Base-by-base conservation (phyloP, 2,113 vertebrate species). In the Orthonyx spaldingii region DNA sequence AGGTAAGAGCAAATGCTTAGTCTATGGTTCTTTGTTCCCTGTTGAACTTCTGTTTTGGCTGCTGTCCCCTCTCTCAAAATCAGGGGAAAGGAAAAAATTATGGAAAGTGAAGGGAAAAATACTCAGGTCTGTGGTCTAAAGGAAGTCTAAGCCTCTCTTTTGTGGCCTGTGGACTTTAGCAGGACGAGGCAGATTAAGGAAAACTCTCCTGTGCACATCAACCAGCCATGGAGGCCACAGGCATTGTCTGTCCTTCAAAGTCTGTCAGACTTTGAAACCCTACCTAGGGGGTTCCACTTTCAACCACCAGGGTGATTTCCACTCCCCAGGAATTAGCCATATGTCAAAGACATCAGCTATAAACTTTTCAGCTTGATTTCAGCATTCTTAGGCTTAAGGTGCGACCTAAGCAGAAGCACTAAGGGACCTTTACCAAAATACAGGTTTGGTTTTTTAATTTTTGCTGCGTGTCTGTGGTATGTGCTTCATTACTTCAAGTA, bases 371-470 rank as follows among this genome's bases (percentile, higher is more conserved):
- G 11, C n/a, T 65, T 53, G 18, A 12, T 50, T 94, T 80, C 37
- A 76, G 33, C 37, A n/a, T 70, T 57, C 32, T 77, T 56, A 49
- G 44, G 5, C 41, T 82, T 79, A 22, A 63, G 7, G 4, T 64
- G 11, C 78, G 57, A 64, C 63, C 24, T 61, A 47, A 88, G 35
- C 30, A 57, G 19, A 19, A 64, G 7, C 50, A 21, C 9, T 12
- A 16, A 63, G 18, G 15, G 24, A 14, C 10, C 8, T 12, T 75
- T 63, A 55, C 12, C 30, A 21, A 44, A 49, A 13, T 1, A 28
- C 6, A 1, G 3, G 3, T 21, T 47, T 28, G 2, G 0, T 5
- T 1, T 4, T 47, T 23, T 11, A 32, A 24, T 32, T 88, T 60
- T 80, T 85, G 5, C 7, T 21, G 11, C n/a, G n/a, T 52, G 8